phyloP scores from a whole-genome alignment of 37 sponge, comb jelly and placozoan species.

The Halichondria panicea region DNA sequence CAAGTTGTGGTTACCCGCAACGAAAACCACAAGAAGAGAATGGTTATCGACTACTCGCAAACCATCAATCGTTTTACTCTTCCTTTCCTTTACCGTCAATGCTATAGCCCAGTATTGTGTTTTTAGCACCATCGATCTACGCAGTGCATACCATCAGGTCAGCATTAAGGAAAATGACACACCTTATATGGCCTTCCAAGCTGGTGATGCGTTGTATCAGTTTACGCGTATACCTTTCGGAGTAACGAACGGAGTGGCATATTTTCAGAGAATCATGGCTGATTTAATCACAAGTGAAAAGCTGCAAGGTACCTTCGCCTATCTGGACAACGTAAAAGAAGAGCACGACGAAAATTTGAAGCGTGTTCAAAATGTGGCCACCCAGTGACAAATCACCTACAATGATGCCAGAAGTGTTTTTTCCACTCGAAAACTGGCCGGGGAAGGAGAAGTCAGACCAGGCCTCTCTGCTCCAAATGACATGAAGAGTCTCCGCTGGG shows the following conservation, averaged over 20 bases:
- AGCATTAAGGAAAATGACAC: neutral
- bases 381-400: neutral
- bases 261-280: neutral
- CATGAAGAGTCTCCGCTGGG: neutral
- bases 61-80: neutral
- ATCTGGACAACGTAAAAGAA: slow-evolving; percentile 5
- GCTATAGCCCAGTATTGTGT: neutral
- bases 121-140: neutral
- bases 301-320: neutral
- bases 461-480: neutral
- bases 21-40: neutral
- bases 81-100: neutral
- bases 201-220: slow-evolving; percentile 1
- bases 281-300: neutral
- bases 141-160: slow-evolving; percentile 3
- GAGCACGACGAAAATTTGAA: neutral
- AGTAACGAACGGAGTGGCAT: slow-evolving; percentile 7
- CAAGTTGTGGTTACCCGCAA: neutral
- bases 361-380: neutral
- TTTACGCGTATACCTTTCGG: slow-evolving; percentile 9
- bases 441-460: slow-evolving; percentile 8
- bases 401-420: neutral
- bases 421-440: slow-evolving; percentile 22
- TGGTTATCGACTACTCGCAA: neutral
- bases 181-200: too few species aligned